These are phyloP conservation scores for Watsonalla cultraria DNA, from an alignment of 2,888 invertebrate species.

Conservation along the genomic window DNA sequence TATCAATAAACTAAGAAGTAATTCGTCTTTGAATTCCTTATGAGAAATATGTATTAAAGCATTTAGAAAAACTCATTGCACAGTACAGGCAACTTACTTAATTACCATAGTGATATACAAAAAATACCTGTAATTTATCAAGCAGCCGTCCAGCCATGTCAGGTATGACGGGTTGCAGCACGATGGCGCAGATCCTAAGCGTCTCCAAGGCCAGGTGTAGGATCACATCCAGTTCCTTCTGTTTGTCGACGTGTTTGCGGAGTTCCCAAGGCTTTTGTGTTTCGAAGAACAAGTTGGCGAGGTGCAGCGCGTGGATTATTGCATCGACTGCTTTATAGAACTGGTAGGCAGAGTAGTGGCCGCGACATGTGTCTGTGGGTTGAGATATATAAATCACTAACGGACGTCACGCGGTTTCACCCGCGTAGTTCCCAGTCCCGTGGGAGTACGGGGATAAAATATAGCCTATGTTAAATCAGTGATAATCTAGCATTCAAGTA, in stretches of 20 bases:
- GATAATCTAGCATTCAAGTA: too few species aligned
- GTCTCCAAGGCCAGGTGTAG: slow-evolving; percentile 92
- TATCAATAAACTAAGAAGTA: too few species aligned
- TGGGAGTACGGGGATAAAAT: too few species aligned
- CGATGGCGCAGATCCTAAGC: slow-evolving; percentile 83
- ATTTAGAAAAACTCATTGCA: too few species aligned
- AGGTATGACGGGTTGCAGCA: slow-evolving; percentile 93
- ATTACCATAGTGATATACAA: too few species aligned
- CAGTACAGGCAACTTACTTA: too few species aligned
- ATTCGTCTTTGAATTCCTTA: too few species aligned
- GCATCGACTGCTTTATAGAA: slow-evolving; percentile 91
- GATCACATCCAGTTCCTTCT: slow-evolving; percentile 83
- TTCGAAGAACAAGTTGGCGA: slow-evolving; percentile 93
- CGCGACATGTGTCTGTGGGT: slow-evolving; percentile 78
- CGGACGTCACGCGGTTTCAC: too few species aligned
- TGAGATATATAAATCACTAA: too few species aligned
- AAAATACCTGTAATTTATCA: slow-evolving; percentile 80
- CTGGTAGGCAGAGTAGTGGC: slow-evolving; percentile 85
- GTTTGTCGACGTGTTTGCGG: slow-evolving; percentile 77
- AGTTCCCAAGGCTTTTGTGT: slow-evolving; percentile 93
- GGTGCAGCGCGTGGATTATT: slow-evolving; percentile 85
- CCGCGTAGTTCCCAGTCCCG: too few species aligned
- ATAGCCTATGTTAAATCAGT: too few species aligned
- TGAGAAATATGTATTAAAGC: too few species aligned
- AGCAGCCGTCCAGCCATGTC: slow-evolving; percentile 82